Base-by-base conservation (phyloP, 1,140 invertebrate genomes). In the Oscheius sp. region DNA sequence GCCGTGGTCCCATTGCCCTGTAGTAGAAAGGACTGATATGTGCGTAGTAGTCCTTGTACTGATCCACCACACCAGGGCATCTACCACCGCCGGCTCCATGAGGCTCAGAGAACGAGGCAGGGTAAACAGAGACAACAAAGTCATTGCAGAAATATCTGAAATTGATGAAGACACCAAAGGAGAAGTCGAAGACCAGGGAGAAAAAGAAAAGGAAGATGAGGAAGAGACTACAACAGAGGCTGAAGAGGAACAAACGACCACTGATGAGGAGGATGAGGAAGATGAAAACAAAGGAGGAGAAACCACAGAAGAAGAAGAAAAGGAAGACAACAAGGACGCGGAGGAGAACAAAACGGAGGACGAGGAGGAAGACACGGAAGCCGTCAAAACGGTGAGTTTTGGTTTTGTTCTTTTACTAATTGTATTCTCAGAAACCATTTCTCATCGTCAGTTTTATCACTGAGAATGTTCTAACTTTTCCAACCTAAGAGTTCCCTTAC, bases 171-270 rank as follows among this genome's bases (percentile, higher is more conserved):
- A 20, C 13, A 65, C 28, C 20, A 34, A 65, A 10, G 42, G 1
- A 10, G 63, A 69, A 7, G 32, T 18, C 10, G 34, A 69, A 18
- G 58, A 69, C 13, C 15, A 34, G 13, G 20, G 36, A 26, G 64
- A 29, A 18, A 32, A 73, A 45, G 52, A 67, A 63, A 23, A 45
- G 4, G 64, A 55, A 46, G 64, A 66, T 3, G 64, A 34, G n/a
- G 64, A 55, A 13, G 64, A 46, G 26, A 10, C 29, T 2, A 42
- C 29, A 61, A 26, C 36, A 18, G 20, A 32, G n/a, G 13, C 42
- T n/a, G 64, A 66, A 23, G 36, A 42, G 49, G 49, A 55, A 7
- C 15, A 55, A 20, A 26, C 15, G 49, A 23, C 49, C 23, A 55
- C 49, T 26, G 23, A 7, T 15, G 23, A 7, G 49, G 49, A 42